A percentile compares a stretch with the other conserved stretches of the same genome.
Evolutionary conservation across 2,888 invertebrate species (phyloP).

Genomic region (Barypeithes pellucidus): DNA sequence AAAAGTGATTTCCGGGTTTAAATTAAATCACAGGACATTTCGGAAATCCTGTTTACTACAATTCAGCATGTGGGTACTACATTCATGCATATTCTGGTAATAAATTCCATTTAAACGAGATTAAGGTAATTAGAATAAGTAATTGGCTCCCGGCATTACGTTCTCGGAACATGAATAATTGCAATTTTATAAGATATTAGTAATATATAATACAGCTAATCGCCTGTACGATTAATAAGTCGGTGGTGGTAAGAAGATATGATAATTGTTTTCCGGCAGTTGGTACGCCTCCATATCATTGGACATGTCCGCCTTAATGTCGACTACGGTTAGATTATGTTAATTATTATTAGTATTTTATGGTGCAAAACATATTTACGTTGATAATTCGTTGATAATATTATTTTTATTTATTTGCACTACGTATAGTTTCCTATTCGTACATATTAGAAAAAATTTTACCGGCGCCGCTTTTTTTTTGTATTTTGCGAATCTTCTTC

Average conservation of each 20-base stretch:
- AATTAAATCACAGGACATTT: too few relatives aligned
- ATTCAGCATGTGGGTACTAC: too few relatives aligned
- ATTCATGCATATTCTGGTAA: slow-evolving; percentile 4
- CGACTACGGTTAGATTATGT: slow-evolving; percentile 32
- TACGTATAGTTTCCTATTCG: too few relatives aligned
- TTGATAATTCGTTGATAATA: neutral
- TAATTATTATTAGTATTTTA: slow-evolving; percentile 3
- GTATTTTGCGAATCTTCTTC: too few relatives aligned
- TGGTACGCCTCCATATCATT: slow-evolving; percentile 44
- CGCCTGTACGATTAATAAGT: slow-evolving; percentile 11
- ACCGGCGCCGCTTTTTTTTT: too few relatives aligned
- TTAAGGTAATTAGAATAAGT: slow-evolving; percentile 25
- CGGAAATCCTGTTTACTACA: too few relatives aligned
- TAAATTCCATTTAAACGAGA: slow-evolving; percentile 39
- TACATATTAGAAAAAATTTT: too few relatives aligned
- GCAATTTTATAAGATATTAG: slow-evolving; percentile 32
- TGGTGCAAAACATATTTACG: slow-evolving; percentile 8
- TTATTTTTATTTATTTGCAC: too few relatives aligned
- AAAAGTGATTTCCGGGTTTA: too few relatives aligned
- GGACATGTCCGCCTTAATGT: slow-evolving; percentile 40
- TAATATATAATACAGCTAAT: slow-evolving; percentile 28
- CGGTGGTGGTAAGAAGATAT: slow-evolving; percentile 24
- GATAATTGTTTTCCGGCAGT: slow-evolving; percentile 49
- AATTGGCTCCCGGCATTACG: slow-evolving; percentile 18
- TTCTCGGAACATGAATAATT: slow-evolving; percentile 32